phyloP scores from a whole-genome alignment of 2,888 invertebrate genomes.

The Nephrotoma flavescens region DNA sequence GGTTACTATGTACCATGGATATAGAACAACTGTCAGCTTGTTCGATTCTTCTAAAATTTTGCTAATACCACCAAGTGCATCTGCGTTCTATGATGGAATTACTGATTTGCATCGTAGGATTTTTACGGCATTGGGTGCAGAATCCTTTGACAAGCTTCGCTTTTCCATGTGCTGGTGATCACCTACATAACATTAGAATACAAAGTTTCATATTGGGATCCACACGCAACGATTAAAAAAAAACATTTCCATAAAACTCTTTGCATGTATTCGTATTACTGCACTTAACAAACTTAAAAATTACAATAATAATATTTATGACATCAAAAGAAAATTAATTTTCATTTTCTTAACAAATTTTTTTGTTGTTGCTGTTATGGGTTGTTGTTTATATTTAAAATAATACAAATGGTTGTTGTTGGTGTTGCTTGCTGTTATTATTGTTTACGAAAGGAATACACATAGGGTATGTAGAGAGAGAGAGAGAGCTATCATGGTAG shows the following conservation, averaged over 20 bases:
- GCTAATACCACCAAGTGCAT: no score
- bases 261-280: neutral
- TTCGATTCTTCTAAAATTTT: no score
- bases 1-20: no score
- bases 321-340: neutral
- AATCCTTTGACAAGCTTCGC: no score
- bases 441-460: neutral
- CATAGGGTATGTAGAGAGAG: neutral
- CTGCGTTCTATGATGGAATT: no score
- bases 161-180: no score
- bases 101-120: no score
- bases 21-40: no score
- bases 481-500: neutral
- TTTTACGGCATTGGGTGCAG: no score
- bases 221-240: neutral
- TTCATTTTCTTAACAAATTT: neutral
- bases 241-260: neutral
- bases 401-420: neutral
- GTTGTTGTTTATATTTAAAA: neutral
- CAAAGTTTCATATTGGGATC: no score
- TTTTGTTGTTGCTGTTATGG: neutral
- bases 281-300: neutral
- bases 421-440: neutral
- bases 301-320: neutral
- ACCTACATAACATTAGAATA: no score